A percentile compares a stretch with the other conserved stretches of the same genome.
Evolutionary conservation across 2,888 invertebrate genomes (phyloP).

Genomic region (Netelia inedita): DNA sequence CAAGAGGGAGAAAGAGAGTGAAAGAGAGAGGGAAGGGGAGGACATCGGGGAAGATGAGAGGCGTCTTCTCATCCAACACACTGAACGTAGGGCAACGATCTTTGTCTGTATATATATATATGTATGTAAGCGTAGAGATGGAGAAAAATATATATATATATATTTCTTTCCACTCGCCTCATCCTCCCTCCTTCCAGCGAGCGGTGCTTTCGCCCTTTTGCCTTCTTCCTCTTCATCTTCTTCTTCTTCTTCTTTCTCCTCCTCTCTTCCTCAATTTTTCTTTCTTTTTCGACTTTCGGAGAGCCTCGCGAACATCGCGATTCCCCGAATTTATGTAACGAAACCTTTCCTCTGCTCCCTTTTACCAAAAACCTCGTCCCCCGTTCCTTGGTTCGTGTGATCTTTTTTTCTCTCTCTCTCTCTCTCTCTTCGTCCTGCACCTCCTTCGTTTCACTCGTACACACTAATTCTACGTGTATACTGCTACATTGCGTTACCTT

Average conservation of each 20-base stretch:
- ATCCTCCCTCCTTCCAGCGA: slow-evolving; percentile 38
- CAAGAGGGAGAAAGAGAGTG: slow-evolving; percentile 14
- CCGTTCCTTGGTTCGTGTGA: slow-evolving; percentile 31
- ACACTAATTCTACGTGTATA: too few species aligned
- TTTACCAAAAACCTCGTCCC: slow-evolving; percentile 42
- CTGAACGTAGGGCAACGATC: slow-evolving; percentile 70
- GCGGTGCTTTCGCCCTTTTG: slow-evolving; percentile 56
- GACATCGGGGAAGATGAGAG: slow-evolving; percentile 28
- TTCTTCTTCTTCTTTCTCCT: slow-evolving; percentile 43
- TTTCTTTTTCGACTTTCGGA: slow-evolving; percentile 59
- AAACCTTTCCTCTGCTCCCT: slow-evolving; percentile 63
- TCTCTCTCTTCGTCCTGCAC: background rate
- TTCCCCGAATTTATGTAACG: slow-evolving; percentile 76
- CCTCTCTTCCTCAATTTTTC: slow-evolving; percentile 13
- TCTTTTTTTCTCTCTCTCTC: background rate
- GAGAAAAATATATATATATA: background rate
- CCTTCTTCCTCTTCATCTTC: slow-evolving; percentile 57
- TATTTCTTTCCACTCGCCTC: slow-evolving; percentile 49
- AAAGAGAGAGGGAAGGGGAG: slow-evolving; percentile 24
- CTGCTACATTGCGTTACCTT: too few species aligned
- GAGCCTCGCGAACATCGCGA: slow-evolving; percentile 53
- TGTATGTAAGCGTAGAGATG: background rate
- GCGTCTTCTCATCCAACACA: slow-evolving; percentile 59
- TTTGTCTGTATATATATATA: slow-evolving; percentile 46
- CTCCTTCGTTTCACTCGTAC: slow-evolving; percentile 5